Percentiles rank a stretch among this genome's conserved stretches.
Evolutionary conservation across 2,888 invertebrate species (phyloP).

Genomic region (Cyaniris semiargus): DNA sequence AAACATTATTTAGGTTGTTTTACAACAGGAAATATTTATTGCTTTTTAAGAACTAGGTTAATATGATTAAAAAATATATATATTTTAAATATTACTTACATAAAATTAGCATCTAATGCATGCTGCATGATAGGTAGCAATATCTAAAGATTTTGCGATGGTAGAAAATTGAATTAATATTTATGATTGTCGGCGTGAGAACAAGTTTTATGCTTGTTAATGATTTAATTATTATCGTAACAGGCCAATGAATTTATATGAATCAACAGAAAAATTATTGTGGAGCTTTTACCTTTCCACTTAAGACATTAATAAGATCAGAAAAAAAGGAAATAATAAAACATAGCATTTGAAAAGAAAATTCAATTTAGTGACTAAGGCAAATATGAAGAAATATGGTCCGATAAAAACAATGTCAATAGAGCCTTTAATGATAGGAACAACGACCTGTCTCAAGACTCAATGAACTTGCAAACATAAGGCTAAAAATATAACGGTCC

Average conservation of each 20-base stretch:
- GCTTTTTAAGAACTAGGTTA: background rate
- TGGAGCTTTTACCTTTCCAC: background rate
- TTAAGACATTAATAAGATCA: background rate
- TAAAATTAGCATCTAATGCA: constrained; percentile 8
- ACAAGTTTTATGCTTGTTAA: constrained; percentile 19
- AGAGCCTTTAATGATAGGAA: background rate
- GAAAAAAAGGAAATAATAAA: background rate
- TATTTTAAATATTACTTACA: background rate
- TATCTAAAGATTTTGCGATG: constrained; percentile 20
- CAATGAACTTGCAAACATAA: background rate
- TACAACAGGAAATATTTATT: background rate
- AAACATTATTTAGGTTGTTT: background rate
- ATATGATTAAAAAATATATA: background rate
- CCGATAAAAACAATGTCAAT: background rate
- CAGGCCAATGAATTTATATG: background rate
- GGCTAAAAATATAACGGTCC: background rate
- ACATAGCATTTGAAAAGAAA: background rate
- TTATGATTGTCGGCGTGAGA: constrained; percentile 16
- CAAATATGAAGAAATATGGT: background rate
- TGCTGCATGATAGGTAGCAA: constrained; percentile 5
- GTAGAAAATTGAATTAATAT: constrained; percentile 25
- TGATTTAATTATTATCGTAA: constrained; percentile 15
- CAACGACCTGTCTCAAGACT: constrained; percentile 11
- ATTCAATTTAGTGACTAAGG: background rate
- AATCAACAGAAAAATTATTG: background rate